Percentiles rank a stretch among this genome's conserved stretches.
These are phyloP conservation scores for Corythoichthys haematopterus DNA, from an alignment of 2,113 vertebrate genomes.

Conservation along the genomic window DNA sequence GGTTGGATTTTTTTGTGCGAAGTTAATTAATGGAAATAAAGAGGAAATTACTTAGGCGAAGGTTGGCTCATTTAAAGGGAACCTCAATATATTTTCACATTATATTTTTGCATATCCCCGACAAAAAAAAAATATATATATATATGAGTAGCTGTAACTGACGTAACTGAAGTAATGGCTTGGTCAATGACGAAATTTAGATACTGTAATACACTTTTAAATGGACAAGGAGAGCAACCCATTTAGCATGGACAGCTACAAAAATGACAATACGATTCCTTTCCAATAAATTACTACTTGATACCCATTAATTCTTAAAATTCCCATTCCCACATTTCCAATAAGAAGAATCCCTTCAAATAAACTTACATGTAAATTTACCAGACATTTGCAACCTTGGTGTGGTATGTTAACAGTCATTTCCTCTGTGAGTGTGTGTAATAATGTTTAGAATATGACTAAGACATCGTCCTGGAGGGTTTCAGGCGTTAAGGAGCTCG, in stretches of 20 bases:
- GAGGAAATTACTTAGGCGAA: not conserved
- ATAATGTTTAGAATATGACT: slow-evolving; percentile 3
- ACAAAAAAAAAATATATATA: not conserved
- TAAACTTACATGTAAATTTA: not conserved
- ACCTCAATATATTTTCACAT: not conserved
- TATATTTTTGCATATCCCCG: not conserved
- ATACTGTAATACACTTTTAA: no score
- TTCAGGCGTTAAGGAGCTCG: slow-evolving; percentile 75
- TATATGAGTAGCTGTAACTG: not conserved
- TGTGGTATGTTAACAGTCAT: slow-evolving; percentile 1
- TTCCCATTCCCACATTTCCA: not conserved
- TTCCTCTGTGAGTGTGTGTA: slow-evolving; percentile 4
- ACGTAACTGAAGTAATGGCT: no score
- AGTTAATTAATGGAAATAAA: not conserved
- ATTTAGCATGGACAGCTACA: not conserved
- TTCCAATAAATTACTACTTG: not conserved
- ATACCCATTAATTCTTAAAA: not conserved
- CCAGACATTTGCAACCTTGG: not conserved
- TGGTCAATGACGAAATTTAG: no score
- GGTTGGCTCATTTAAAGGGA: not conserved
- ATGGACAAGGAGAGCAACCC: not conserved
- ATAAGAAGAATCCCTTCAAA: not conserved
- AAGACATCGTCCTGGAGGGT: not conserved
- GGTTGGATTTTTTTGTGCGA: not conserved
- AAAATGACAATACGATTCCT: not conserved